These are phyloP conservation scores for Thysanoteuthis rhombus DNA, from an alignment of 2,888 invertebrate species.

Conservation along the genomic window DNA sequence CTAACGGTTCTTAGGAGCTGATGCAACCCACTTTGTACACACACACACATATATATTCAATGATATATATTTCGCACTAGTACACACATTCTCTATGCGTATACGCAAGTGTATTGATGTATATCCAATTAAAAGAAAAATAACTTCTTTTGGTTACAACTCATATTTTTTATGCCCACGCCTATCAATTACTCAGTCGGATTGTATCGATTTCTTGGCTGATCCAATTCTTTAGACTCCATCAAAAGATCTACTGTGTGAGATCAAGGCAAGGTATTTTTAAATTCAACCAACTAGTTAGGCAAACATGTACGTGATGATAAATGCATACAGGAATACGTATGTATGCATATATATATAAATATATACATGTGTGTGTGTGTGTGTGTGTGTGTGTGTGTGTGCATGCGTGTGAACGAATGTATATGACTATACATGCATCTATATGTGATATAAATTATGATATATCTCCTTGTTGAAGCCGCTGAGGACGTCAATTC, in stretches of 20 bases:
- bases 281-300: background rate
- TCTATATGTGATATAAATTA: background rate
- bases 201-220: background rate
- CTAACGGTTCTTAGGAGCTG: too few relatives aligned
- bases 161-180: background rate
- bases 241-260: background rate
- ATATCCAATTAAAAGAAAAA: background rate
- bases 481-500: too few relatives aligned
- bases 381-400: background rate
- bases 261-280: background rate
- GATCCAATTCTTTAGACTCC: background rate
- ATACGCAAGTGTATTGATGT: background rate
- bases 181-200: background rate
- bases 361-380: background rate
- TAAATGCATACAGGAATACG: background rate
- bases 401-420: background rate
- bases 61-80: background rate
- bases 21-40: too few relatives aligned
- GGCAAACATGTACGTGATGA: background rate
- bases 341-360: background rate
- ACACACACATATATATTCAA: background rate
- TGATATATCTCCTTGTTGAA: too few relatives aligned
- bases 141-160: background rate
- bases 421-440: background rate
- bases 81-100: background rate